Conservation (phyloP, 2,888 invertebrate species). For the Deilephila elpenor region DNA sequence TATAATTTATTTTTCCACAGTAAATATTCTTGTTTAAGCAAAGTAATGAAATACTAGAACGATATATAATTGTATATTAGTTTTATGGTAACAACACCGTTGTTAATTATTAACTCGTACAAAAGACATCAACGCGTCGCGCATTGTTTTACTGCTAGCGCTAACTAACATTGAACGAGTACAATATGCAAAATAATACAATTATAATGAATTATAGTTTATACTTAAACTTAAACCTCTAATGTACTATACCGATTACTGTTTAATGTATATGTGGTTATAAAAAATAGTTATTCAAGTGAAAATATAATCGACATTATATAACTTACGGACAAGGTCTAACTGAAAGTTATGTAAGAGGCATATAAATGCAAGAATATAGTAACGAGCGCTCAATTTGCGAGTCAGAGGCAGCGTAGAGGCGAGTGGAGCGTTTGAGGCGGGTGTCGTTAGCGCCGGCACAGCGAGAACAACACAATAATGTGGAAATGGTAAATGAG, state of each 20-base stretch:
- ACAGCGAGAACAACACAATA: conserved; percentile 60
- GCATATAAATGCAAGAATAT: conserved; percentile 63
- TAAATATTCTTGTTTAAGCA: too few relatives aligned
- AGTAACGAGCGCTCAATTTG: conserved; percentile 70
- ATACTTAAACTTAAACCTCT: too few relatives aligned
- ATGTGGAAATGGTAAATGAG: conserved; percentile 77
- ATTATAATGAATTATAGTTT: not conserved
- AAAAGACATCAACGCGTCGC: conserved; percentile 22
- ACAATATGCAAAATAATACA: not conserved
- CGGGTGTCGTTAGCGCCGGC: not conserved
- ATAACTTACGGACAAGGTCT: not conserved
- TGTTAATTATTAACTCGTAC: conserved; percentile 8
- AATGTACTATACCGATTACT: not conserved
- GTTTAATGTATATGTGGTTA: not conserved
- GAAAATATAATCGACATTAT: not conserved
- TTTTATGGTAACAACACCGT: not conserved
- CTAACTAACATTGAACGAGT: not conserved
- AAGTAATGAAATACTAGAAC: too few relatives aligned
- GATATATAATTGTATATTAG: too few relatives aligned
- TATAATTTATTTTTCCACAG: too few relatives aligned
- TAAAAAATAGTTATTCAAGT: not conserved
- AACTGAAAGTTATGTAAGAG: conserved; percentile 40
- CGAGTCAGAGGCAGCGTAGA: conserved; percentile 47
- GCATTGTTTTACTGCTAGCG: not conserved
- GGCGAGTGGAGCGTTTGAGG: not conserved